Percentiles rank a stretch among this genome's conserved stretches.
These are phyloP conservation scores for Streblospio benedicti DNA, from an alignment of 1,140 invertebrate species.

Conservation along the genomic window DNA sequence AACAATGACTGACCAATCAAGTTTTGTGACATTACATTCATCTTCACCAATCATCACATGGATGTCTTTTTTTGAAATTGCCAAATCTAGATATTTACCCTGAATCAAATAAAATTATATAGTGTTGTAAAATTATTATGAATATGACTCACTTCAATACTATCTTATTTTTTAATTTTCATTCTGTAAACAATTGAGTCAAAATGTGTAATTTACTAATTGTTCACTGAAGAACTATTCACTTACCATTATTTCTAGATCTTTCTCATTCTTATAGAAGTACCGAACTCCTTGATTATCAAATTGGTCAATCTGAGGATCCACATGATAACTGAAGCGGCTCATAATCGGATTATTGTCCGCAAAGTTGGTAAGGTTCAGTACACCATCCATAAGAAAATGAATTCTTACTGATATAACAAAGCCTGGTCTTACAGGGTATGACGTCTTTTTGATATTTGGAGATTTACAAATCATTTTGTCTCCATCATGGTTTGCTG, in stretches of 20 bases:
- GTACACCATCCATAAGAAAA: neutral
- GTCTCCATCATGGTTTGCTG: neutral
- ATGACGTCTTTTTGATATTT: neutral
- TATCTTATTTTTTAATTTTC: neutral
- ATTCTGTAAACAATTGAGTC: neutral
- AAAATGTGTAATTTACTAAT: neutral
- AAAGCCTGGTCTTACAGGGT: neutral
- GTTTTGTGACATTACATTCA: neutral
- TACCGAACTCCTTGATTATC: neutral
- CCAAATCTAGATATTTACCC: neutral
- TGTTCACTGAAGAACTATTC: neutral
- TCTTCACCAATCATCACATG: neutral
- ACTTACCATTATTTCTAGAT: neutral
- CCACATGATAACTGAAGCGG: neutral
- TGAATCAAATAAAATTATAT: neutral
- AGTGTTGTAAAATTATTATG: neutral
- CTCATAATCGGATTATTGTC: neutral
- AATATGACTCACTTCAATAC: neutral
- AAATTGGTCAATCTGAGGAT: neutral
- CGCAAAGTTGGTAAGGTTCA: neutral
- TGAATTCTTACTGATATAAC: neutral
- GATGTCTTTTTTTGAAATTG: neutral
- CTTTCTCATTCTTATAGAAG: neutral
- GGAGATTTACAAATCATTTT: neutral
- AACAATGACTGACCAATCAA: neutral